Conservation (phyloP, 37 sponge, comb jelly and placozoan species). For the Spongia lamella region DNA sequence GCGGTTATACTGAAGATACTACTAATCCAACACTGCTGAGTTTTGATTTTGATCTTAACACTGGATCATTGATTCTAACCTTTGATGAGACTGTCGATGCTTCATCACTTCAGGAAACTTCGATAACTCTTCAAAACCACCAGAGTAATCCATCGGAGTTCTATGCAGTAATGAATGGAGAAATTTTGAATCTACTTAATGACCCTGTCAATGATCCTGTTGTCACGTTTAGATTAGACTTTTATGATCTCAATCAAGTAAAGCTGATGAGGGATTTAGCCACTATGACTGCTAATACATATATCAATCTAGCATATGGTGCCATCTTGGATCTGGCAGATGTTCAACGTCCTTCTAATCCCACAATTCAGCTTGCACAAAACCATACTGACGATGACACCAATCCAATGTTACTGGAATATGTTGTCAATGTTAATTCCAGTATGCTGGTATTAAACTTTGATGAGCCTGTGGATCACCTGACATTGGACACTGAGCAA, state of each 20-base stretch:
- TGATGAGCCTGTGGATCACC: slow-evolving; percentile 82
- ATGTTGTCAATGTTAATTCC: slow-evolving; percentile 61
- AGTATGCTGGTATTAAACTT: slow-evolving; percentile 75
- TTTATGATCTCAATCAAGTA: slow-evolving; percentile 68
- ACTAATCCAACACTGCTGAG: slow-evolving; percentile 56
- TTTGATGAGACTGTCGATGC: slow-evolving; percentile 91
- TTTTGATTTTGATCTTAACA: slow-evolving; percentile 84
- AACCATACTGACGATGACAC: slow-evolving; percentile 74
- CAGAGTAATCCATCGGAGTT: not conserved
- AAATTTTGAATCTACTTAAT: not conserved
- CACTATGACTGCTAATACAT: slow-evolving; percentile 46
- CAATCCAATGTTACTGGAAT: slow-evolving; percentile 46
- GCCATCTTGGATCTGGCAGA: slow-evolving; percentile 71
- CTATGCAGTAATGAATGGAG: slow-evolving; percentile 40
- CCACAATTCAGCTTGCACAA: slow-evolving; percentile 2
- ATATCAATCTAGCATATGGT: slow-evolving; percentile 36
- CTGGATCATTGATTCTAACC: slow-evolving; percentile 60
- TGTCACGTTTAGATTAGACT: slow-evolving; percentile 31
- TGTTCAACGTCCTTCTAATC: slow-evolving; percentile 41
- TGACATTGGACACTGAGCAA: slow-evolving; percentile 41
- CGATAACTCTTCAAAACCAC: slow-evolving; percentile 63
- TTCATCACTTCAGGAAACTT: slow-evolving; percentile 38
- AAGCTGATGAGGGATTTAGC: slow-evolving; percentile 59
- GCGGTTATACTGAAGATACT: slow-evolving; percentile 45
- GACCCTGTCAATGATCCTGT: slow-evolving; percentile 68